These are phyloP conservation scores for Drosophila grimshawi DNA, from an alignment of 1,140 invertebrate species.

Conservation along the genomic window DNA sequence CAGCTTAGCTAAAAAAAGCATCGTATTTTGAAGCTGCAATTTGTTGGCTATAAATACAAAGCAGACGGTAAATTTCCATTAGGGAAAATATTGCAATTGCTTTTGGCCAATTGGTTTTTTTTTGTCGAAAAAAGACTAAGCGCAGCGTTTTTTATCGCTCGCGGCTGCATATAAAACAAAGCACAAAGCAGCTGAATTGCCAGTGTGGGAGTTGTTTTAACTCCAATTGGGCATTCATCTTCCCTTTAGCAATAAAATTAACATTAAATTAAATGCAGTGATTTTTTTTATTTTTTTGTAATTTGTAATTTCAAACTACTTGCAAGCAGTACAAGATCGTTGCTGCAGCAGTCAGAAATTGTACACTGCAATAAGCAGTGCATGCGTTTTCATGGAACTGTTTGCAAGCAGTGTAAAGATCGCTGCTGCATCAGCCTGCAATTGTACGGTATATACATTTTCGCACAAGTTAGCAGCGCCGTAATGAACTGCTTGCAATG, in stretches of 20 bases:
- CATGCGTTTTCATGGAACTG: neutral
- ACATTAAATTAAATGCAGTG: constrained; percentile 13
- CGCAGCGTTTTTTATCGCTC: constrained; percentile 69
- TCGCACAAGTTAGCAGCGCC: constrained; percentile 3
- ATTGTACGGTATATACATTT: neutral
- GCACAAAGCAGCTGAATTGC: constrained; percentile 53
- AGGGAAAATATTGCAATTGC: constrained; percentile 71
- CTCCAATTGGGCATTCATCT: constrained; percentile 32
- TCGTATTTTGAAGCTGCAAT: neutral
- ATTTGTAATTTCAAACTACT: constrained; percentile 7
- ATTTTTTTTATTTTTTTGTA: neutral
- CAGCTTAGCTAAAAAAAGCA: too few relatives aligned
- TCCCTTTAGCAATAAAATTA: constrained; percentile 32
- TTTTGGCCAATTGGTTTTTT: constrained; percentile 71
- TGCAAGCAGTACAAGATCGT: constrained; percentile 26
- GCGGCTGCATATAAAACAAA: constrained; percentile 61
- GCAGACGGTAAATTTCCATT: constrained; percentile 41
- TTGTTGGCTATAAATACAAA: constrained; percentile 10
- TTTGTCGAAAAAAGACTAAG: constrained; percentile 65
- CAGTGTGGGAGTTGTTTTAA: constrained; percentile 69
- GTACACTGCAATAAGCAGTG: neutral
- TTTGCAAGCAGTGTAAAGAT: constrained; percentile 28
- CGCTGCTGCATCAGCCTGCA: neutral
- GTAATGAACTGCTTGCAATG: neutral
- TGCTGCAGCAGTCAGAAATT: constrained; percentile 1